Conservation (phyloP, 2,113 vertebrate genomes). For the Myotis yumanensis region DNA sequence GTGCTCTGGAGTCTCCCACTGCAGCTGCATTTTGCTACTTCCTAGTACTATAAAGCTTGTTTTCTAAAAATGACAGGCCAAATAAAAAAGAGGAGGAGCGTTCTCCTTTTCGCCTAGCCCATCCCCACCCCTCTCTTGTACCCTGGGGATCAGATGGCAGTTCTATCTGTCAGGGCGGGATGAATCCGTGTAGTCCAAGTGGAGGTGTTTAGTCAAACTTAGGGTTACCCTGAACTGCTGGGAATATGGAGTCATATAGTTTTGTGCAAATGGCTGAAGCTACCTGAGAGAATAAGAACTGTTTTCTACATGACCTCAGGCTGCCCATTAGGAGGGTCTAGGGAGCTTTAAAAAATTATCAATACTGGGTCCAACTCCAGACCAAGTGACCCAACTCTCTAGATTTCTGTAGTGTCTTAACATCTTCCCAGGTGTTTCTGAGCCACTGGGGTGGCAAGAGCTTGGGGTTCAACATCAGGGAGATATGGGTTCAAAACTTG, state of each 20-base stretch:
- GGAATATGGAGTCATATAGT: background rate
- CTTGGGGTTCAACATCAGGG: background rate
- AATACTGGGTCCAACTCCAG: fast-evolving
- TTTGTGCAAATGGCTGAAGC: background rate
- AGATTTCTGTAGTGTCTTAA: background rate
- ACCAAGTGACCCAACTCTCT: background rate
- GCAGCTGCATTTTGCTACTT: background rate
- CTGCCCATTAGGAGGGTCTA: background rate
- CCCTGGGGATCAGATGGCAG: background rate
- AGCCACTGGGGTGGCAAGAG: background rate
- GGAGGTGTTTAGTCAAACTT: background rate
- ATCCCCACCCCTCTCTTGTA: fast-evolving
- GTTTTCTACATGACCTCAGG: fast-evolving
- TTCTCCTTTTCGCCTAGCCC: no score
- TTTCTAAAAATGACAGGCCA: background rate
- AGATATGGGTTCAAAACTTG: background rate
- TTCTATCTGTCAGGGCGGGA: background rate
- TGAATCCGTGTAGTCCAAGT: background rate
- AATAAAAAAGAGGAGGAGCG: background rate
- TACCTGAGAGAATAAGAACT: background rate
- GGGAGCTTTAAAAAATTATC: background rate
- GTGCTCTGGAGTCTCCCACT: background rate
- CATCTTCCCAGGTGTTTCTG: background rate
- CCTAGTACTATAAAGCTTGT: background rate
- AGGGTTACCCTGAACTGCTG: background rate